Conservation (phyloP, 2,113 vertebrate genomes). For the Equus quagga region DNA sequence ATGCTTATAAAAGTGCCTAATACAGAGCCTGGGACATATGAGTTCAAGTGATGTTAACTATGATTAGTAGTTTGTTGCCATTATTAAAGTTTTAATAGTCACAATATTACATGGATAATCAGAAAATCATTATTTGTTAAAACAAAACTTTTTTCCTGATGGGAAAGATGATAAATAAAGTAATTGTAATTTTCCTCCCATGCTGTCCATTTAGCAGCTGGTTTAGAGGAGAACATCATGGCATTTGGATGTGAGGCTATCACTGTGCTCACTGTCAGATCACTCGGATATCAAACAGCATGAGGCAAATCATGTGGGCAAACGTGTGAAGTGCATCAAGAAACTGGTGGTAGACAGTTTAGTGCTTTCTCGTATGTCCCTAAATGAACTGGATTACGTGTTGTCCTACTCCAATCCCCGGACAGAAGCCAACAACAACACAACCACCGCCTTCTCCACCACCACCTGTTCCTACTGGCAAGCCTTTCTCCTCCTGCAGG, state of each 20-base stretch:
- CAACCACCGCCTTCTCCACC: neutral
- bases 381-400: accelerated
- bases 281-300: neutral
- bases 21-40: neutral
- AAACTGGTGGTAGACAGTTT: neutral
- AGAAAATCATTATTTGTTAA: neutral
- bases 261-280: neutral
- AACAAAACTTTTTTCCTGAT: neutral
- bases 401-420: neutral
- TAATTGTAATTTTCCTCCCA: accelerated
- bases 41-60: neutral
- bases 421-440: neutral
- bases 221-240: neutral
- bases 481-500: neutral
- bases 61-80: neutral
- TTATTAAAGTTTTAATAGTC: neutral
- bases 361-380: accelerated
- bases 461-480: neutral
- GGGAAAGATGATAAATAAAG: neutral
- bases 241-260: accelerated
- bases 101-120: neutral
- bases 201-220: neutral
- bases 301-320: no score
- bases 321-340: neutral
- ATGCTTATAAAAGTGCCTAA: neutral